Conservation (phyloP, 2,113 vertebrate species). For the Rhombomys opimus region DNA sequence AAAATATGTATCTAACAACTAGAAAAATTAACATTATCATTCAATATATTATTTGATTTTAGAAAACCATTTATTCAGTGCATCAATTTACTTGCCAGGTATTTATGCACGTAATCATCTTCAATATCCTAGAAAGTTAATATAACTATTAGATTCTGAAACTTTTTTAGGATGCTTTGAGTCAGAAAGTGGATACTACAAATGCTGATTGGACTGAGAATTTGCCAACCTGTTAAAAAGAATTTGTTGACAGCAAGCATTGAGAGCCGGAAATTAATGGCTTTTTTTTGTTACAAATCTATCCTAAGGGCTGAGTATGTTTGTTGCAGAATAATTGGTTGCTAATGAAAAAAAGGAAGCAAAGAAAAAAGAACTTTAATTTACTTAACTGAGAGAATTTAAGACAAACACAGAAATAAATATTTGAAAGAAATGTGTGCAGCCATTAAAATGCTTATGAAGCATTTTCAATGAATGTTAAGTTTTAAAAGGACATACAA, state of each 20-base stretch:
- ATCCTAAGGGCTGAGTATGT: slow-evolving; percentile 18
- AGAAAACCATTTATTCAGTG: not conserved
- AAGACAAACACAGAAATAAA: slow-evolving; percentile 46
- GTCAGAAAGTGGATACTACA: not conserved
- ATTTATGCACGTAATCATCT: not conserved
- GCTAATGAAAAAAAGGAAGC: slow-evolving; percentile 27
- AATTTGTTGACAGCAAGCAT: slow-evolving; percentile 51
- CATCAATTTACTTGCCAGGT: slow-evolving; percentile 24
- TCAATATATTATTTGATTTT: not conserved
- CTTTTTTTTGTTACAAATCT: slow-evolving; percentile 43
- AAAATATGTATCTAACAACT: not conserved
- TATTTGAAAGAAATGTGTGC: slow-evolving; percentile 36
- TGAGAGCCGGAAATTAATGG: slow-evolving; percentile 2
- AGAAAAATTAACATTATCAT: slow-evolving; percentile 56
- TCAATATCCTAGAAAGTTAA: slow-evolving; percentile 48
- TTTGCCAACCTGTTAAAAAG: slow-evolving; percentile 39
- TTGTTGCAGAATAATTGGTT: slow-evolving; percentile 41
- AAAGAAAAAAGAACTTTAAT: slow-evolving; percentile 34
- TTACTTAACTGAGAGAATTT: slow-evolving; percentile 40
- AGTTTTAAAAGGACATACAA: not conserved
- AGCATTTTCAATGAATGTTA: slow-evolving; percentile 33
- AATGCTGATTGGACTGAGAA: slow-evolving; percentile 1
- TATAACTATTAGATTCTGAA: slow-evolving; percentile 6
- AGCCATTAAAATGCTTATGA: slow-evolving; percentile 64
- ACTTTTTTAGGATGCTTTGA: slow-evolving; percentile 52